Evolutionary conservation across 2,888 invertebrate species (phyloP).

Genomic region (Embidobia sp.): DNA sequence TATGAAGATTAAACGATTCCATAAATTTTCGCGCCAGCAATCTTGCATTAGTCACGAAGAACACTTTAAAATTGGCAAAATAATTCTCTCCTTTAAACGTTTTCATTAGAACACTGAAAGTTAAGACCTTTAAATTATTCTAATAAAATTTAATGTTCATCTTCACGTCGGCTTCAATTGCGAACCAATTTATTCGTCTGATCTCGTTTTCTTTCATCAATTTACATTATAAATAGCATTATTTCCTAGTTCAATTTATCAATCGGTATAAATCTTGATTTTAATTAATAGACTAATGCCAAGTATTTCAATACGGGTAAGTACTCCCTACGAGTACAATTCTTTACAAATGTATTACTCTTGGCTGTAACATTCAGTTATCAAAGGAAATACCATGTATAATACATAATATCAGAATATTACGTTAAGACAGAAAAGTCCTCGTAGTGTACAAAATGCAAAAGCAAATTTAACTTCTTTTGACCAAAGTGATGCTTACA

Average conservation of each 20-base stretch:
- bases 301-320: too few species aligned
- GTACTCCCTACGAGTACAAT: too few species aligned
- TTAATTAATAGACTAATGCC: slow-evolving; percentile 21
- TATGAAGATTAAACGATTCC: slow-evolving; percentile 36
- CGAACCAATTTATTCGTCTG: slow-evolving; percentile 24
- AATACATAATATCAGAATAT: slow-evolving; percentile 18
- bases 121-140: slow-evolving; percentile 41
- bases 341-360: too few species aligned
- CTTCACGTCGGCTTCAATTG: slow-evolving; percentile 18
- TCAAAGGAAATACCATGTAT: slow-evolving; percentile 24
- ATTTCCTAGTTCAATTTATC: slow-evolving; percentile 12
- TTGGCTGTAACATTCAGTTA: slow-evolving; percentile 32
- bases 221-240: slow-evolving; percentile 23
- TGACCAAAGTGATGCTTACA: not conserved
- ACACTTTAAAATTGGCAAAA: slow-evolving; percentile 48
- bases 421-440: slow-evolving; percentile 14
- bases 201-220: slow-evolving; percentile 18
- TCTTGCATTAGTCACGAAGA: slow-evolving; percentile 47
- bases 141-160: slow-evolving; percentile 38
- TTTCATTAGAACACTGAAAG: slow-evolving; percentile 39
- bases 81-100: slow-evolving; percentile 42
- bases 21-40: slow-evolving; percentile 38
- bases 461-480: slow-evolving; percentile 13
- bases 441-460: not conserved
- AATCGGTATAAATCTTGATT: slow-evolving; percentile 27